Evolutionary conservation across 2,113 vertebrate genomes (phyloP).

Genomic region (Corythornis cristatus): DNA sequence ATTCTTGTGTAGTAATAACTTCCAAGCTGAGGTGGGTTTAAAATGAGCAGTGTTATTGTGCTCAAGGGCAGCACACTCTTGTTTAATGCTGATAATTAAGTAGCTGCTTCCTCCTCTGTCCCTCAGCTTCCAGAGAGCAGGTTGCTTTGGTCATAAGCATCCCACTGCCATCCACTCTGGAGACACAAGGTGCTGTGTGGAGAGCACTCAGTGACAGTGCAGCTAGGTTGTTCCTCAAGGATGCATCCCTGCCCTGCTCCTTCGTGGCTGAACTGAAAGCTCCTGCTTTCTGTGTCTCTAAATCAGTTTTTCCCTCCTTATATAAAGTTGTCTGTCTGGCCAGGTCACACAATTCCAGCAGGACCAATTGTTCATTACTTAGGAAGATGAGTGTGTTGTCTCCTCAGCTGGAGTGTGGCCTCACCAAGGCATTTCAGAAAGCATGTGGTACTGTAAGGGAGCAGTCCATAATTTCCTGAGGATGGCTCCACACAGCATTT

Average conservation of each 20-base stretch:
- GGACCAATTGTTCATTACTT: neutral
- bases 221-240: neutral
- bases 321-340: neutral
- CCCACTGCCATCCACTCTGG: neutral
- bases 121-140: neutral
- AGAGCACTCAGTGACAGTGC: neutral
- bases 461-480: conserved; percentile 7
- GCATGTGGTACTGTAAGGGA: neutral
- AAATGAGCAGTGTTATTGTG: neutral
- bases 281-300: neutral
- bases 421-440: neutral
- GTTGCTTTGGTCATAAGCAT: neutral
- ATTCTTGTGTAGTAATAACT: neutral
- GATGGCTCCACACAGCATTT: conserved; percentile 32
- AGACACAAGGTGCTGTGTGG: neutral
- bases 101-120: neutral
- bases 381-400: neutral
- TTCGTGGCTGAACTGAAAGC: neutral
- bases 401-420: neutral
- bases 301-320: neutral
- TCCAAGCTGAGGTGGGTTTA: neutral
- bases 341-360: neutral
- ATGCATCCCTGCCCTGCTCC: neutral
- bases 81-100: neutral
- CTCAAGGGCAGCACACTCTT: neutral